These are phyloP conservation scores for Ictalurus furcatus DNA, from an alignment of 2,113 vertebrate genomes.

Conservation along the genomic window DNA sequence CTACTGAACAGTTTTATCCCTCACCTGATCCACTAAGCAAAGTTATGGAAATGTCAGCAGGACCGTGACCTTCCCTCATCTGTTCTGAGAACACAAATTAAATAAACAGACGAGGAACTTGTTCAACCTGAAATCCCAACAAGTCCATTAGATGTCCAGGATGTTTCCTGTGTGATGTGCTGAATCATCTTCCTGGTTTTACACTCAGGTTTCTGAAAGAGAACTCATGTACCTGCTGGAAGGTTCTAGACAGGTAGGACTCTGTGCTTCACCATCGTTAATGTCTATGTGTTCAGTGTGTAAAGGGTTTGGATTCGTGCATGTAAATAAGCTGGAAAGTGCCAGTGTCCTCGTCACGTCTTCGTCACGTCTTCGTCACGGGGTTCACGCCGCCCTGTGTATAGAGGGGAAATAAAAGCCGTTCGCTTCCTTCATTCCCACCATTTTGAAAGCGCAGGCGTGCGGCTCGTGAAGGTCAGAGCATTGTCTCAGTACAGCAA, in stretches of 20 bases:
- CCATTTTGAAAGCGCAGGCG: too few relatives aligned
- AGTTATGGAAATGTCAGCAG: background rate
- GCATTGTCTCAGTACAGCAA: background rate
- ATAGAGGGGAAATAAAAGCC: background rate
- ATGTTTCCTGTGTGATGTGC: too few relatives aligned
- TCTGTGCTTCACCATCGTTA: background rate
- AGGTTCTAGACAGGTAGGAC: background rate
- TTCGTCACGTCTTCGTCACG: background rate
- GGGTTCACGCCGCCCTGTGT: background rate
- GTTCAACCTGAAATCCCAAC: too few relatives aligned
- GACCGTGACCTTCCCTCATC: too few relatives aligned
- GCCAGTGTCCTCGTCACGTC: background rate
- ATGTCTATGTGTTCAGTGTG: background rate
- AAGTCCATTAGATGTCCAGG: too few relatives aligned
- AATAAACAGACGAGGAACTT: too few relatives aligned
- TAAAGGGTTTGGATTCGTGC: background rate
- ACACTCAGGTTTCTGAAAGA: background rate
- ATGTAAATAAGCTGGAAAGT: background rate
- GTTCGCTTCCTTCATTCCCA: too few relatives aligned
- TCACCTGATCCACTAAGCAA: background rate
- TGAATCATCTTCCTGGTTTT: too few relatives aligned
- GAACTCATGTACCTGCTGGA: background rate
- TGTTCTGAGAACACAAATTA: too few relatives aligned
- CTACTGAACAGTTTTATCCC: background rate
- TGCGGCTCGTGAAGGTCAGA: background rate